These are phyloP conservation scores for Sipha flava DNA, from an alignment of 1,140 invertebrate species.

Conservation along the genomic window DNA sequence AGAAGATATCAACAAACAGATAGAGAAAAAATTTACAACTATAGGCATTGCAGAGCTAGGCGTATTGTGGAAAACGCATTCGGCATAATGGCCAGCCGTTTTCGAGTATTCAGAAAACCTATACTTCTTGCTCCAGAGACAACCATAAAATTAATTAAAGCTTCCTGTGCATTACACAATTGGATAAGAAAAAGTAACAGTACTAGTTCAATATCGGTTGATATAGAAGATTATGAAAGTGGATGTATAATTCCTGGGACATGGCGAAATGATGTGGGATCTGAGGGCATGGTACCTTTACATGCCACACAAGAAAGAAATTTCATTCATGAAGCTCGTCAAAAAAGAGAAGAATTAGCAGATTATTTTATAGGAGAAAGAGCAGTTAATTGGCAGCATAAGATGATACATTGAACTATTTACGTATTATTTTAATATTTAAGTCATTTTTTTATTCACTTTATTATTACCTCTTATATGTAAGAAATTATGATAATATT, in stretches of 20 bases:
- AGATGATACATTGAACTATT: background rate
- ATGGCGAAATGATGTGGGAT: background rate
- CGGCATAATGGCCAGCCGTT: slow-evolving; percentile 41
- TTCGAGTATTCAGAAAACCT: slow-evolving; percentile 41
- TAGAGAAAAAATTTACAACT: slow-evolving; percentile 42
- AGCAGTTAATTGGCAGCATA: slow-evolving; percentile 33
- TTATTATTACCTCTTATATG: background rate
- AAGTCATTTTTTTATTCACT: background rate
- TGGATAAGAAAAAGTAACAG: slow-evolving; percentile 33
- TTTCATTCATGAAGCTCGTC: background rate
- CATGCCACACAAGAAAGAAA: background rate
- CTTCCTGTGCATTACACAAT: slow-evolving; percentile 40
- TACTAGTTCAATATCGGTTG: background rate
- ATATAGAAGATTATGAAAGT: slow-evolving; percentile 10
- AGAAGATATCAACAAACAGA: background rate
- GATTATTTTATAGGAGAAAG: slow-evolving; percentile 34
- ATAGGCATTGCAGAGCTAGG: slow-evolving; percentile 42
- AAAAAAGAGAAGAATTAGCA: slow-evolving; percentile 17
- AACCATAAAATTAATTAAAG: slow-evolving; percentile 40
- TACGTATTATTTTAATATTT: background rate
- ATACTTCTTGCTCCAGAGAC: slow-evolving; percentile 40
- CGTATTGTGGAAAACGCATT: slow-evolving; percentile 45
- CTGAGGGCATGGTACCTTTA: background rate
- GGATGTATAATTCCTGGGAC: background rate
- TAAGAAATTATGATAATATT: background rate